Evolutionary conservation across 1,140 invertebrate genomes (phyloP).

Genomic region (Plutomurus gul): DNA sequence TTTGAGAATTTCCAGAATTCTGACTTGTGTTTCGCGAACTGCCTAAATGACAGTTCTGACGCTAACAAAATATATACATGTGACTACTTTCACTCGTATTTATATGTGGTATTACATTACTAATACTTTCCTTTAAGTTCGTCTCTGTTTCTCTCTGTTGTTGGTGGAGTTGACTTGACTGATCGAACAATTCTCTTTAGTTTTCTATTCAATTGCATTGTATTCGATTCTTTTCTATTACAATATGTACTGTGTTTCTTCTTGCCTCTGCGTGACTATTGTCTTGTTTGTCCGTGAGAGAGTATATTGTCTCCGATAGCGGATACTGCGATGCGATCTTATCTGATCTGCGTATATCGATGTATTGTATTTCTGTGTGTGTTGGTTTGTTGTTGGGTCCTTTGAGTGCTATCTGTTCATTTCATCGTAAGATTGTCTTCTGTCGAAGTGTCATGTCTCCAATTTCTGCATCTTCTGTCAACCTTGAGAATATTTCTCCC

Average conservation of each 20-base stretch:
- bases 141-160: not conserved
- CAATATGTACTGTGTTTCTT: not conserved
- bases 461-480: no score
- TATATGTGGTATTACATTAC: no score
- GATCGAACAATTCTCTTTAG: not conserved
- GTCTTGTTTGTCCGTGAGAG: no score
- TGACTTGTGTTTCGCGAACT: no score
- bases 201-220: not conserved
- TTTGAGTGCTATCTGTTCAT: not conserved
- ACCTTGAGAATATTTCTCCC: not conserved
- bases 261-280: not conserved
- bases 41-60: no score
- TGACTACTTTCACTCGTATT: no score
- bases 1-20: no score
- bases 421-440: not conserved
- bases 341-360: conserved; percentile 14
- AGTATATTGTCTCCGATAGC: not conserved
- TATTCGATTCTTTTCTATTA: not conserved
- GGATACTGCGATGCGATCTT: not conserved
- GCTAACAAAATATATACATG: no score
- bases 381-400: not conserved
- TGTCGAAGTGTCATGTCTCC: conserved; percentile 8
- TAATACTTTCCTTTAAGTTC: not conserved
- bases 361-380: not conserved
- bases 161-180: not conserved